Base-by-base conservation (phyloP, 2,797 vertebrate species). In the Sciaenops ocellatus region DNA sequence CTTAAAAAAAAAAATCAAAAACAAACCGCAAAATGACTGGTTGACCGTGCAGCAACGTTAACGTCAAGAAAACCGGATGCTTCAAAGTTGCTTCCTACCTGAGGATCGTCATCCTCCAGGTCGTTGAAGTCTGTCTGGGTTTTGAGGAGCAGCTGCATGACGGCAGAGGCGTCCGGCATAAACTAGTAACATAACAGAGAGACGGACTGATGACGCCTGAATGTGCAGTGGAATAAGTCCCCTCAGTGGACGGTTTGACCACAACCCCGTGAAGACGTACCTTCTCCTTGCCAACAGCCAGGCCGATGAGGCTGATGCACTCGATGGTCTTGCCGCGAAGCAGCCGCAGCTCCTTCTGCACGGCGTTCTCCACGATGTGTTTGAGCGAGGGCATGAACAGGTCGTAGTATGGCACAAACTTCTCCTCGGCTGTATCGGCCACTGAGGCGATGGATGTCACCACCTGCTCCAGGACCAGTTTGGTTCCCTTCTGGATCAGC, bases 381-480 rank as follows among this genome's bases (percentile, higher is more conserved):
- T 98, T 99, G 60, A 99, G 95, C 6, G 97, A 99, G 1, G 98
- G 97, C 97, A 99, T 99, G 94, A 99, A 99, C 75, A 97, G 94
- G 85, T 99, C 97, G 69, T 99, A 99, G 84, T 99, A 99, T 1
- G 98, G 98, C 90, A 99, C 98, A 85, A 99, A 99, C 84, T 97
- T 98, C 89, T 99, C 98, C 92, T 99, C 98, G 0, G 98, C 98
- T 0, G 98, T 99, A 94, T 99, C 98, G 0, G 98, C 98, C 89
- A 99, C 98, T 0, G 98, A 99, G 2, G 98, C 98, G 71, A 99
- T 99, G 81, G 98, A 99, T 0, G 98, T 99, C 94, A 99, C 98
- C 83, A 99, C 98, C 94, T 99, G 98, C 92, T 99, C 98, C 95
- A 99, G 93, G 60, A 99, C 98, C 88, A 99, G 95, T 71, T 99